Percentiles rank a stretch among this genome's conserved stretches.
phyloP scores from a whole-genome alignment of 2,113 vertebrate species.

The Aptenodytes patagonicus region DNA sequence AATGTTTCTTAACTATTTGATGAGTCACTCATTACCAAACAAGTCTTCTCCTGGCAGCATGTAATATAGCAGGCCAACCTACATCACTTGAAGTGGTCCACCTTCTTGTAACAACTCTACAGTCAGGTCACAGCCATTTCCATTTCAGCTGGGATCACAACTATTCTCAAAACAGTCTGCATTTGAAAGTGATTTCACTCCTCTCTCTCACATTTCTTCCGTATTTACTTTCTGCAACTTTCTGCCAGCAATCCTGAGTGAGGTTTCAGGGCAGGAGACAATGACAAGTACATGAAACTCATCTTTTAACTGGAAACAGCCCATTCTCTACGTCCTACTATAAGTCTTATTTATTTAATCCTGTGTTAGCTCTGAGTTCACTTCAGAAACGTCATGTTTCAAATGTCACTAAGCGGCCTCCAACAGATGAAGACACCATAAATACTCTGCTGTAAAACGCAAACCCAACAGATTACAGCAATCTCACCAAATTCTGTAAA shows the following conservation, averaged over 20 bases:
- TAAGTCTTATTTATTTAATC: background rate
- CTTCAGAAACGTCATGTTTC: background rate
- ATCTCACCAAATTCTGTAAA: background rate
- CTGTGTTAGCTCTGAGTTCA: background rate
- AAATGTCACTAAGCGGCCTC: background rate
- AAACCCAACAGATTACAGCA: background rate
- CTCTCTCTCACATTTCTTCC: background rate
- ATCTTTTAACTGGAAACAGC: background rate
- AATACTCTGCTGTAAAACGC: background rate
- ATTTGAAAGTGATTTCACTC: background rate
- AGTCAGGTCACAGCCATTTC: background rate
- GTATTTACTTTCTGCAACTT: background rate
- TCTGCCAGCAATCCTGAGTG: background rate
- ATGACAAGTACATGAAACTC: background rate
- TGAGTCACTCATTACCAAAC: background rate
- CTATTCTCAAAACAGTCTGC: background rate
- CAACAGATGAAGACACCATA: background rate
- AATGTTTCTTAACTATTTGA: background rate
- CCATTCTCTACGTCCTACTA: background rate
- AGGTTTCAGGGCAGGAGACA: background rate
- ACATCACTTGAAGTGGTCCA: background rate
- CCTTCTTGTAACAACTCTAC: background rate
- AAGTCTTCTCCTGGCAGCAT: background rate
- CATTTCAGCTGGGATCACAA: background rate
- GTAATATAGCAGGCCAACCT: background rate